Base-by-base conservation (phyloP, 2,888 invertebrate genomes). In the Yponomeuta malinellus region DNA sequence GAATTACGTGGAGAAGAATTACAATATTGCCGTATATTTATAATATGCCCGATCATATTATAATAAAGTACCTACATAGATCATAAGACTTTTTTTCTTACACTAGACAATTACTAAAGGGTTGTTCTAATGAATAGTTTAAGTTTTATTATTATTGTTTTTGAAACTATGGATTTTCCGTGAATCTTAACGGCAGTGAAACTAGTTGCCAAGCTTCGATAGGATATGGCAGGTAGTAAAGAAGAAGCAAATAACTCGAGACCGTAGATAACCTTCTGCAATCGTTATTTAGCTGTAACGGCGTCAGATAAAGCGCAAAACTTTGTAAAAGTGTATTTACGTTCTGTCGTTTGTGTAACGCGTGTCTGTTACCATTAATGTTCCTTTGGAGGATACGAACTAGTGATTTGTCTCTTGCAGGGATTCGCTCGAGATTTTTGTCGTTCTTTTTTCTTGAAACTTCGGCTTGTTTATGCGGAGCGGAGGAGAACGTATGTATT, bases 141-240 rank as follows among this genome's bases (percentile, higher is more conserved):
- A 37, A 37, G 43, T 43, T 8, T 43, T 8, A 6, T 8, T 8
- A 8, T 1, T 43, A 43, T 8, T 8, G 43, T 8, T 43, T 43
- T 43, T 5, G 6, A 8, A 8, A 43, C 3, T 4, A 5, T 8
- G 43, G 43, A 8, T 43, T 8, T 43, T 43, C 0, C 43, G 6
- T 8, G 5, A 43, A 43, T 5, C 1, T 23, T 23, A 23, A 23
- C 23, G 23, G 23, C 23, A 23, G 23, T 23, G 23, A 1, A 23
- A 23, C 8, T 43, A 70, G 69, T 71, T 69, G 70, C 65, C 69
- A 65, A 66, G 67, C 69, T 69, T 33, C 31, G 52, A 9, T 15
- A 59, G 52, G 52, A 23, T 23, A 23, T 23, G 23, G 1, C 23
- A 23, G 23, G 23, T 23, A 23, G 23, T 23, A 23, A 23, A 15